Conservation (phyloP, 2,113 vertebrate genomes). For the Pedionomus torquatus region DNA sequence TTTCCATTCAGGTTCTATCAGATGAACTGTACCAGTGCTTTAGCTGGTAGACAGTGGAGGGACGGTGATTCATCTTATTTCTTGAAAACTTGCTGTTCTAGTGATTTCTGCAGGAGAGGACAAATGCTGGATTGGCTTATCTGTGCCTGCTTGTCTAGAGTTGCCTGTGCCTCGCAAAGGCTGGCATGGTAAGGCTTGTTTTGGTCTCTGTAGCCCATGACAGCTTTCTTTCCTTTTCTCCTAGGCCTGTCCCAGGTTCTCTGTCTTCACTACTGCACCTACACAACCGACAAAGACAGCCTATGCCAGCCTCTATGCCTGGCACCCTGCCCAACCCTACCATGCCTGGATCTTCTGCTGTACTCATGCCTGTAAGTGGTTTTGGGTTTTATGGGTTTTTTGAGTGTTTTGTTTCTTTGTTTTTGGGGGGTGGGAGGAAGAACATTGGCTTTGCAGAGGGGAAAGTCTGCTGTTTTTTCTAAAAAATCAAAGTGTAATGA, state of each 20-base stretch:
- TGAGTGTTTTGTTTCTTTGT: background rate
- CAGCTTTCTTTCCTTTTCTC: constrained; percentile 24
- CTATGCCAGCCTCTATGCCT: constrained; percentile 98
- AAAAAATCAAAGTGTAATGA: background rate
- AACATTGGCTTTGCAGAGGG: background rate
- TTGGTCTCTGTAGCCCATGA: background rate
- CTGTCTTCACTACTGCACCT: constrained; percentile 97
- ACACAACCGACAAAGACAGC: constrained; percentile 98
- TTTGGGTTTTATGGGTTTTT: background rate
- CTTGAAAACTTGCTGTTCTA: constrained; percentile 61
- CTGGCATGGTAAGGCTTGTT: background rate
- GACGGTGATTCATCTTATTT: constrained; percentile 55
- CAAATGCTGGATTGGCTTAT: background rate
- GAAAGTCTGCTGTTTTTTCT: background rate
- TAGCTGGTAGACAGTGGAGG: constrained; percentile 49
- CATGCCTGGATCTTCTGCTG: constrained; percentile 97
- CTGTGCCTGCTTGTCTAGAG: background rate
- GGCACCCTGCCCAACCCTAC: constrained; percentile 97
- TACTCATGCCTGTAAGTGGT: constrained; percentile 95
- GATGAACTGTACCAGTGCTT: constrained; percentile 14
- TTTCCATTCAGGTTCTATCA: background rate
- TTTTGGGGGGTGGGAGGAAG: background rate
- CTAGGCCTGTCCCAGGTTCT: constrained; percentile 96
- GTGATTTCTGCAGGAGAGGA: constrained; percentile 25
- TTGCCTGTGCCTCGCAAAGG: background rate